Evolutionary conservation across 2,888 invertebrate genomes (phyloP), one percentile per base, ranked within the genome.

Genomic region (Lithophane semibrunnea): DNA sequence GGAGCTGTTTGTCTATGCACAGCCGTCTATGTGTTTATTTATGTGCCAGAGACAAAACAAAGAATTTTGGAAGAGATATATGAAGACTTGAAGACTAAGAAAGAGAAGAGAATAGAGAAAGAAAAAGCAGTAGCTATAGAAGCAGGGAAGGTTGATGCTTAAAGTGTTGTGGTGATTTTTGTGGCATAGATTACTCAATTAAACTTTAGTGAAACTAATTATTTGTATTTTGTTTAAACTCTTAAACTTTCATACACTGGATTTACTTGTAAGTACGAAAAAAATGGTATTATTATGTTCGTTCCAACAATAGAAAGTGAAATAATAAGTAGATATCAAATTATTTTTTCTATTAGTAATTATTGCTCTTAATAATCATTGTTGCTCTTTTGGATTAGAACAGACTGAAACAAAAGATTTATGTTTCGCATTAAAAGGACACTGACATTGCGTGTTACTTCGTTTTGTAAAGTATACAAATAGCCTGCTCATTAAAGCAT

Each of bases 11-110:
- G 95, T 74, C 56, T 95, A 37, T 4, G 88, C 2, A 89, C 93
- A 58, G 89, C 94, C 0, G 9, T 90, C 1, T 95, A 94, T 78
- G 91, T 93, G 0, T 73, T 92, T 56, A 60, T 94, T 7, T 89
- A 88, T 44, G 90, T 95, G 2, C 95, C 95, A 2, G 95, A 95
- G 78, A 95, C 95, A 0, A 94, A 92, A 78, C 88, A 89, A 71
- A 91, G 92, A 68, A 88, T 84, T 10, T 82, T 95, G 0, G 91
- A 92, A n/a, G 94, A 95, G 69, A 95, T 95, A 13, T 93, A 95
- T 24, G 86, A 88, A 12, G 88, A 91, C 58, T 89, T 95, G 56
- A 93, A 89, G 77, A 93, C 94, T 0, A 94, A 93, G 71, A 94
- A 94, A 67, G 94, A 95, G 70, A 94, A 87, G 54, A 90, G 82